phyloP scores from a whole-genome alignment of 1,140 invertebrate species.

The Trichonephila clavata region DNA sequence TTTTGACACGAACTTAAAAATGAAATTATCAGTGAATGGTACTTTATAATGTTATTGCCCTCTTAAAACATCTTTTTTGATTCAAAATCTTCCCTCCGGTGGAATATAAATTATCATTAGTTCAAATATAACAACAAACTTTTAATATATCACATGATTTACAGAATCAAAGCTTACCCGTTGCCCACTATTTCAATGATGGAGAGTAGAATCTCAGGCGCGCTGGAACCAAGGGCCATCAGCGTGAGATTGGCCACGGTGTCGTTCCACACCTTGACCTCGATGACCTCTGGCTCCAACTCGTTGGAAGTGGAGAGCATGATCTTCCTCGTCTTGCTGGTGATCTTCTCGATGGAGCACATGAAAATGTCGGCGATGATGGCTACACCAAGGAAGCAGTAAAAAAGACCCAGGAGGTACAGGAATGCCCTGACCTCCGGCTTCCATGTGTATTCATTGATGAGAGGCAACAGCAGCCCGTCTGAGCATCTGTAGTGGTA shows the following conservation, averaged over 20 bases:
- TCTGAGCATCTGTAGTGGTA: slow-evolving; percentile 80
- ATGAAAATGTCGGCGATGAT: slow-evolving; percentile 86
- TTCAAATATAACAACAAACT: too few relatives aligned
- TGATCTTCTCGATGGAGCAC: slow-evolving; percentile 86
- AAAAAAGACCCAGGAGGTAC: slow-evolving; percentile 84
- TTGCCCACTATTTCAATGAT: slow-evolving; percentile 85
- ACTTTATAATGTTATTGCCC: too few relatives aligned
- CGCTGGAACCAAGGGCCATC: slow-evolving; percentile 86
- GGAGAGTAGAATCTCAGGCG: slow-evolving; percentile 86
- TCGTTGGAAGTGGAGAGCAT: slow-evolving; percentile 76
- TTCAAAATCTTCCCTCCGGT: too few relatives aligned
- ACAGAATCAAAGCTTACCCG: slow-evolving; percentile 75
- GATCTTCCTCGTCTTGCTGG: slow-evolving; percentile 84
- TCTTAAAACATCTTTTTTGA: too few relatives aligned
- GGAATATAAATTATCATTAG: too few relatives aligned
- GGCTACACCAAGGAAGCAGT: slow-evolving; percentile 83
- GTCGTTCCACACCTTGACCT: slow-evolving; percentile 84
- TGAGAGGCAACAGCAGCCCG: slow-evolving; percentile 83
- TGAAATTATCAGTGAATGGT: too few relatives aligned
- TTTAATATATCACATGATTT: too few relatives aligned
- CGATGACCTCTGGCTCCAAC: slow-evolving; percentile 80
- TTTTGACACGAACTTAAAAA: too few relatives aligned
- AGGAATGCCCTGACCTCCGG: slow-evolving; percentile 81
- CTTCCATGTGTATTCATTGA: slow-evolving; percentile 84
- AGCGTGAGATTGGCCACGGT: slow-evolving; percentile 87